Conservation (phyloP, 2,113 vertebrate species). For the Parotia lawesii region DNA sequence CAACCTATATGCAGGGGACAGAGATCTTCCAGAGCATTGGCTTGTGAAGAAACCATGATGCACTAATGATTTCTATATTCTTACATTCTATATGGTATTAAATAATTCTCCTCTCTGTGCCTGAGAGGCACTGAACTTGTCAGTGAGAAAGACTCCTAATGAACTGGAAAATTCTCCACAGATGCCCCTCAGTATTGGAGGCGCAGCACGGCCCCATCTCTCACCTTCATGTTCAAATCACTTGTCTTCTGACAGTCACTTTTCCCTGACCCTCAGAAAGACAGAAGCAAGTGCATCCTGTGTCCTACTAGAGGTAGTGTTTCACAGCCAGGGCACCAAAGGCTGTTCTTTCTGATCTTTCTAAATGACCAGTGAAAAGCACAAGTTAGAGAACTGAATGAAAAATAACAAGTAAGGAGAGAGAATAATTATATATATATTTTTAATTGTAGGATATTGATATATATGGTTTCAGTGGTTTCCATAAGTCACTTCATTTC, state of each 20-base stretch:
- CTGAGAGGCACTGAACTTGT: neutral
- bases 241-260: neutral
- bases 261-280: neutral
- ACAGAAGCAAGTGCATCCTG: neutral
- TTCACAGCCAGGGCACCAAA: neutral
- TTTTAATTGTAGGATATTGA: neutral
- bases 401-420: neutral
- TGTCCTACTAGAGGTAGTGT: neutral
- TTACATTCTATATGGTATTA: neutral
- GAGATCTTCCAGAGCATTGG: neutral
- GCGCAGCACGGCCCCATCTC: neutral
- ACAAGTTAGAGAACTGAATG: neutral
- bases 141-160: conserved; percentile 19
- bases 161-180: neutral
- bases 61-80: neutral
- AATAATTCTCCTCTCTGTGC: neutral
- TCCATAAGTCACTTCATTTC: neutral
- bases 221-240: neutral
- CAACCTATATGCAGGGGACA: neutral
- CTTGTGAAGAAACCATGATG: neutral
- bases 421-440: neutral
- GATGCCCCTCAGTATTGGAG: neutral
- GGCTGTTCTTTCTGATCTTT: neutral
- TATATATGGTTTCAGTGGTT: neutral
- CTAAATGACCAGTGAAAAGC: neutral